Base-by-base conservation (phyloP, 2,888 invertebrate species). In the Stenoptilia bipunctidactyla region DNA sequence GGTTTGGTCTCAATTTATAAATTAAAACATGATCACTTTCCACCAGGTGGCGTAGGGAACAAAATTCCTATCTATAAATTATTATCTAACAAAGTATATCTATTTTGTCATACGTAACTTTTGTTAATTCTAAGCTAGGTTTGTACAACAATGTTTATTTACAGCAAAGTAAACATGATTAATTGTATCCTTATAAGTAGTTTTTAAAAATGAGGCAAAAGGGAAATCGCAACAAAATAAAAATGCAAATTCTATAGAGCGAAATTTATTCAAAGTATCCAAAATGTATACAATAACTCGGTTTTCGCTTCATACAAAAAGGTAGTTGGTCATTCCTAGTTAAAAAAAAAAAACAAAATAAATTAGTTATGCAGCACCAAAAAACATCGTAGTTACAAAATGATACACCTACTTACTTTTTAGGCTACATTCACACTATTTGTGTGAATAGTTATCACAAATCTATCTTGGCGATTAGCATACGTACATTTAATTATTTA, bases 341-440 rank as follows among this genome's bases (percentile, higher is more conserved):
- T 64, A 69, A 61, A 60, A 69, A n/a, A 65, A 66, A 61, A 70
- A 70, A 70, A 71, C 63, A 66, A 68, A 73, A 80, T 80, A 80
- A 82, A 82, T 80, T 80, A 82, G 74, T 79, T 76, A 73, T 71
- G 72, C 79, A 80, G 82, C 80, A 80, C 79, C 82, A 77, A 76
- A 20, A 77, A 73, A 74, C 70, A 74, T 65, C 66, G 56, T 67
- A 66, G 61, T 63, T 67, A 70, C 61, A 66, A 59, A 58, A 58
- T 61, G 61, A 66, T 54, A 60, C 52, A 53, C 47, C 60, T 64
- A 63, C 57, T 58, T 63, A 56, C 51, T 30, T 4, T 30, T 6
- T 25, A 25, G n/a, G 30, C 30, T 30, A 30, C 9, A n/a, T 4
- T 30, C 30, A n/a, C 30, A 12, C 30, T 30, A 30, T 30, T 30